Evolutionary conservation across 2,888 invertebrate species (phyloP), one percentile per base, ranked within the genome.

Genomic region (Seira musarum): DNA sequence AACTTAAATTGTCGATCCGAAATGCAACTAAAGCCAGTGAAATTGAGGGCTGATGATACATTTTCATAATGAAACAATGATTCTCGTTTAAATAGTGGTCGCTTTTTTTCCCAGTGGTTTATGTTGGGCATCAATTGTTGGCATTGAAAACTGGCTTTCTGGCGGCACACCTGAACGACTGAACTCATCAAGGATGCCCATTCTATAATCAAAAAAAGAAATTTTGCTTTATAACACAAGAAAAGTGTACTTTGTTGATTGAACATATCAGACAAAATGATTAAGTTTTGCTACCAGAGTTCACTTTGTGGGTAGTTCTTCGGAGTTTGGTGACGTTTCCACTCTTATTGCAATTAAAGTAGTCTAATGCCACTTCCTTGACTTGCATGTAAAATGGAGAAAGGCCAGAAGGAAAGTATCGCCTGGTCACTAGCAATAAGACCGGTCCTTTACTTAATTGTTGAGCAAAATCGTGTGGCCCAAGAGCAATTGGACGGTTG

Each of bases 301-400:
- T 86, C 6, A 85, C 72, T 75, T 85, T 83, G 49, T 86, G 86
- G 2, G 80, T 76, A 22, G 82, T 83, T 24, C 85, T 73, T 73
- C 86, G 64, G 1, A 86, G 71, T 40, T 82, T 83, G 1, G 86
- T 86, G 0, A 86, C 85, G 71, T 86, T 86, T 64, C 84, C 83
- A 77, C 86, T 86, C 74, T 82, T 83, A 70, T 86, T 86, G 49
- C 86, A 86, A 49, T 86, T 86, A 77, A 83, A 86, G 40, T 86
- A 86, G 65, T 86, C 86, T 13, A 86, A 61, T 30, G 85, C 86
- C 8, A 86, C 81, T 78, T 85, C 86, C 73, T 85, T 85, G 5
- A 85, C 61, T 80, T 86, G 85, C 65, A 77, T 77, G 49, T 85
- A 86, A 68, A 86, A 84, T 1, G 86, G 86, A n/a, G 86, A 85